A percentile compares a stretch with the other conserved stretches of the same genome.
Conservation (phyloP, 1,140 invertebrate genomes). For the Drosophila punjabiensis region DNA sequence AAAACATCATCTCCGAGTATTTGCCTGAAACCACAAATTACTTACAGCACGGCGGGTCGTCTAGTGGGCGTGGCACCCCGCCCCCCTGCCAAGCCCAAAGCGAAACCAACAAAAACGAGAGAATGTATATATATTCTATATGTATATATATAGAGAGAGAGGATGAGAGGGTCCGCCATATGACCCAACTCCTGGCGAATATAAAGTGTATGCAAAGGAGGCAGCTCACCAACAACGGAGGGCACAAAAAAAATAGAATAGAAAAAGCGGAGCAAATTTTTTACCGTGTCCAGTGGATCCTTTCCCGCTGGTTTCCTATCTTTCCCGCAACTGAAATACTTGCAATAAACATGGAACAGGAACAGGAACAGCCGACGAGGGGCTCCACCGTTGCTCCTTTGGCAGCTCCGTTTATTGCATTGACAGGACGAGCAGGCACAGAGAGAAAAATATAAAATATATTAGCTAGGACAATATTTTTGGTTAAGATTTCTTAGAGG, state of each 20-base stretch:
- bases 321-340: constrained; percentile 70
- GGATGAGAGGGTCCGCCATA: constrained; percentile 20
- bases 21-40: constrained; percentile 84
- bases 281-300: constrained; percentile 56
- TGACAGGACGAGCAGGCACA: constrained; percentile 63
- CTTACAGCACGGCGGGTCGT: constrained; percentile 79
- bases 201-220: constrained; percentile 72
- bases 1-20: constrained; percentile 81
- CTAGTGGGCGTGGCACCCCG: constrained; percentile 61
- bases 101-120: constrained; percentile 33
- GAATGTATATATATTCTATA: constrained; percentile 23
- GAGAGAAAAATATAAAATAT: constrained; percentile 1
- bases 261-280: constrained; percentile 28
- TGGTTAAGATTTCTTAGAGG: neutral
- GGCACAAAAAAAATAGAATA: constrained; percentile 18
- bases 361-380: constrained; percentile 28
- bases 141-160: neutral
- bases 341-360: constrained; percentile 80
- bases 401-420: constrained; percentile 75
- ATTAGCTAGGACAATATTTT: neutral
- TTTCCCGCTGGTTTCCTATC: constrained; percentile 41
- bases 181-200: constrained; percentile 47
- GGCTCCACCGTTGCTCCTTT: constrained; percentile 61
- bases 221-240: constrained; percentile 52
- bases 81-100: constrained; percentile 6